Conservation (phyloP, 2,888 invertebrate species). For the Marronus borbonicus region DNA sequence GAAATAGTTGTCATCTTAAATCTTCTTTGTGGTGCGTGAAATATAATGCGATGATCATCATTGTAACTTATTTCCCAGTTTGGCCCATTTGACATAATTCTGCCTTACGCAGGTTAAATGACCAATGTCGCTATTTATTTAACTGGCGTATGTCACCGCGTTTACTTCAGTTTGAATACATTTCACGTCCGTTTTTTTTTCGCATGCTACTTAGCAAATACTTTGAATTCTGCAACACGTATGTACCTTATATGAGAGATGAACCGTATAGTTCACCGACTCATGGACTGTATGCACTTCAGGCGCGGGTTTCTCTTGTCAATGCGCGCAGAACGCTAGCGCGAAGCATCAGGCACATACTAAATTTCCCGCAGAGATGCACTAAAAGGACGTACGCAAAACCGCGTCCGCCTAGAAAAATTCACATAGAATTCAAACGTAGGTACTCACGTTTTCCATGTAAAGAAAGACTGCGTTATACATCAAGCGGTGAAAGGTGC, state of each 20-base stretch:
- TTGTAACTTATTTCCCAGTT: too few species aligned
- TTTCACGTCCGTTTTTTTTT: too few species aligned
- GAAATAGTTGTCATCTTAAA: too few species aligned
- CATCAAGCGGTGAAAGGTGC: constrained; percentile 66
- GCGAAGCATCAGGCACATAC: constrained; percentile 35
- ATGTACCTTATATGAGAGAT: neutral
- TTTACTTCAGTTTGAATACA: too few species aligned
- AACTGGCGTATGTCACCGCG: too few species aligned
- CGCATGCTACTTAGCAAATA: constrained; percentile 9
- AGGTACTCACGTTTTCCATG: constrained; percentile 60
- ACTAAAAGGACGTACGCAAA: constrained; percentile 44
- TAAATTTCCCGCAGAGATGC: constrained; percentile 41
- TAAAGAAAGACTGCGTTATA: constrained; percentile 63
- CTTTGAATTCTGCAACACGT: constrained; percentile 21
- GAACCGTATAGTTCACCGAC: constrained; percentile 31
- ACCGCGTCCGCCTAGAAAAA: constrained; percentile 41
- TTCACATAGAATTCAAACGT: constrained; percentile 55
- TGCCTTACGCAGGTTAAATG: too few species aligned
- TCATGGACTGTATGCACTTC: constrained; percentile 7
- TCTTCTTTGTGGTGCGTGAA: too few species aligned
- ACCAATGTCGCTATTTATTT: too few species aligned
- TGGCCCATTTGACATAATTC: too few species aligned
- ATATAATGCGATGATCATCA: too few species aligned
- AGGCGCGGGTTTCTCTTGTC: constrained; percentile 26
- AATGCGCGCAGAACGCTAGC: constrained; percentile 31